A percentile compares a stretch with the other conserved stretches of the same genome.
phyloP scores from a whole-genome alignment of 2,888 invertebrate species.

The Apeira syringaria region DNA sequence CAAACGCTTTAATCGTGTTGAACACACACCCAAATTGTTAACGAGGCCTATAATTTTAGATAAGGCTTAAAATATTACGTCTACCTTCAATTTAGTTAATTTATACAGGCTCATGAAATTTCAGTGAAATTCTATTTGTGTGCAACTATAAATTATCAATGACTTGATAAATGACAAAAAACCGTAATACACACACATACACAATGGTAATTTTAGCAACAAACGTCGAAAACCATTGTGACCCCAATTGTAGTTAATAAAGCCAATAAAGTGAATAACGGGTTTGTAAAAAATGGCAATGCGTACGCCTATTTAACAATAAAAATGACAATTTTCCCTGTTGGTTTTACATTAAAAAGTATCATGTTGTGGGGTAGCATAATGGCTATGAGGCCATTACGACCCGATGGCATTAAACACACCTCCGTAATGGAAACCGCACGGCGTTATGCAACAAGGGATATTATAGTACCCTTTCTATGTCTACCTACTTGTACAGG shows the following conservation, averaged over 20 bases:
- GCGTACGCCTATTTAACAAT: slow-evolving; percentile 63
- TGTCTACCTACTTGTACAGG: no score
- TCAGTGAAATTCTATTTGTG: slow-evolving; percentile 14
- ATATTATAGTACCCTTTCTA: slow-evolving; percentile 43
- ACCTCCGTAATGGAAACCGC: slow-evolving; percentile 72
- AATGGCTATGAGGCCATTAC: slow-evolving; percentile 72
- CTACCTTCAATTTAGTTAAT: slow-evolving; percentile 25
- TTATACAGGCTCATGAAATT: slow-evolving; percentile 20
- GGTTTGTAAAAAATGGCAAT: slow-evolving; percentile 52
- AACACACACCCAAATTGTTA: slow-evolving; percentile 27
- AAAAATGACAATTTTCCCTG: slow-evolving; percentile 66
- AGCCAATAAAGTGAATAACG: slow-evolving; percentile 66
- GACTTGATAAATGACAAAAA: slow-evolving; percentile 23
- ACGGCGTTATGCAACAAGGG: slow-evolving; percentile 61
- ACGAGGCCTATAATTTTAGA: slow-evolving; percentile 28
- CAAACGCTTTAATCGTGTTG: slow-evolving; percentile 36
- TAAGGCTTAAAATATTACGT: slow-evolving; percentile 26
- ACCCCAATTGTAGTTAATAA: slow-evolving; percentile 58
- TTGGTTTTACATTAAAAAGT: slow-evolving; percentile 71
- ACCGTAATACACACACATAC: slow-evolving; percentile 16
- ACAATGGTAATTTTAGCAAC: slow-evolving; percentile 36
- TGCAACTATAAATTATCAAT: slow-evolving; percentile 13
- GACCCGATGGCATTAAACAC: slow-evolving; percentile 64
- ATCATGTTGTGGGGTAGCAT: slow-evolving; percentile 61
- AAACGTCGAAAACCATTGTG: slow-evolving; percentile 45